These are phyloP conservation scores for Batillaria attramentaria DNA, from an alignment of 1,140 invertebrate species.

Conservation along the genomic window DNA sequence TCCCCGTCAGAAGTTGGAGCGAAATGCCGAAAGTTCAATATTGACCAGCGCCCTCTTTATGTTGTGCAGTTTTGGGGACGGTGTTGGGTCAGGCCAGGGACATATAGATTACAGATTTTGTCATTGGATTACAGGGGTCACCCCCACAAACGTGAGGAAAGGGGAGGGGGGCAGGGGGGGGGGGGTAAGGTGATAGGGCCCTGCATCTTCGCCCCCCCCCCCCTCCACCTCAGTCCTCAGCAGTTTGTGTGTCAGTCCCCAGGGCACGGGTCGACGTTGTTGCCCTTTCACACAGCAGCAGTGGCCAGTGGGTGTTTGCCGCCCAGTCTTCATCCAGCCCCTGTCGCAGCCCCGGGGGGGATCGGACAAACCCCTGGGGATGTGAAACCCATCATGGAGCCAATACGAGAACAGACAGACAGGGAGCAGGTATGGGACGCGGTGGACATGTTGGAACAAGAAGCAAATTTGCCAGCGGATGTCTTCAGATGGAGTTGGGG, in stretches of 20 bases:
- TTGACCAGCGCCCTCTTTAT: constrained; percentile 9
- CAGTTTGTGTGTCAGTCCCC: too few relatives aligned
- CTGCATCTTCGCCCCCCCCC: too few relatives aligned
- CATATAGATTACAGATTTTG: constrained; percentile 17
- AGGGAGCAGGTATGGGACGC: neutral
- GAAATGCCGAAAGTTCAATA: neutral
- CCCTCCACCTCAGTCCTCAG: too few relatives aligned
- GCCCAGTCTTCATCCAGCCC: neutral
- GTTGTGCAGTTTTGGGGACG: neutral
- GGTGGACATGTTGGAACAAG: neutral
- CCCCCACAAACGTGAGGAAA: too few relatives aligned
- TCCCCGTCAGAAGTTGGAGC: neutral
- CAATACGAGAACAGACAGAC: neutral
- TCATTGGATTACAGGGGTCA: neutral
- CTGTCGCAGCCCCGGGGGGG: neutral
- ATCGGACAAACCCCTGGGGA: neutral
- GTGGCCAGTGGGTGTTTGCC: neutral
- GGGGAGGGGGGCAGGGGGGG: neutral
- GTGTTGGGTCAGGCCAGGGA: constrained; percentile 14
- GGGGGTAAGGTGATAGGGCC: neutral
- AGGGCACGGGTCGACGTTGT: neutral
- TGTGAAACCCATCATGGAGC: too few relatives aligned
- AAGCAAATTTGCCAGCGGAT: constrained; percentile 12
- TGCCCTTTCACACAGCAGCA: neutral
- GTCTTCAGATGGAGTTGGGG: neutral